Evolutionary conservation across 2,797 vertebrate species (phyloP).

Genomic region (Arrhamphus sclerolepis): DNA sequence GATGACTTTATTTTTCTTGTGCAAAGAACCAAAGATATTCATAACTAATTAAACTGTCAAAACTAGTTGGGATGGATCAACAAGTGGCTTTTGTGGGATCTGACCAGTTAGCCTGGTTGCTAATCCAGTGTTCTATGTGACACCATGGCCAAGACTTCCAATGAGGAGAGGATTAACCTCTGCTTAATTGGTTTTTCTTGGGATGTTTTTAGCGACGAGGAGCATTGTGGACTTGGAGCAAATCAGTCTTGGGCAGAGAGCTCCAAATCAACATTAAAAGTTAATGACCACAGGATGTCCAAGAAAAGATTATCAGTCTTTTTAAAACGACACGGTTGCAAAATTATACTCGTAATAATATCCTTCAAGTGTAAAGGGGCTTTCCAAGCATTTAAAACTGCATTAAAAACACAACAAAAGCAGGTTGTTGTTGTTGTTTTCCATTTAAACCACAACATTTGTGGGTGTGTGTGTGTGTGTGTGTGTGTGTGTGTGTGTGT

Average conservation of each 20-base stretch:
- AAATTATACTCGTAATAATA: too few species aligned
- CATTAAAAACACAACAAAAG: too few species aligned
- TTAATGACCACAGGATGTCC: too few species aligned
- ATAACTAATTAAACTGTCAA: neutral
- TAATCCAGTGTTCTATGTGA: slow-evolving; percentile 24
- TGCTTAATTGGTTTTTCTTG: slow-evolving; percentile 79
- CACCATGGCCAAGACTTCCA: slow-evolving; percentile 16
- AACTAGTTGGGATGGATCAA: neutral
- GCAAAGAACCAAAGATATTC: neutral
- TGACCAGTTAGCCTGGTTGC: neutral
- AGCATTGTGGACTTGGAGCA: slow-evolving; percentile 35
- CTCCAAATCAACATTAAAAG: slow-evolving; percentile 18
- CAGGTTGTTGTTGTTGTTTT: too few species aligned
- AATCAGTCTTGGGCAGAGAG: slow-evolving; percentile 42
- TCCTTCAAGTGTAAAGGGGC: too few species aligned
- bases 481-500: too few species aligned
- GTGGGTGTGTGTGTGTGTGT: too few species aligned
- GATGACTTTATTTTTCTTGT: too few species aligned
- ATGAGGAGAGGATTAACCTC: slow-evolving; percentile 64
- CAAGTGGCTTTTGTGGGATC: neutral
- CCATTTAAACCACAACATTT: too few species aligned
- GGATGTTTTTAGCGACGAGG: slow-evolving; percentile 66
- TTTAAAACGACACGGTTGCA: too few species aligned
- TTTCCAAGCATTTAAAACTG: too few species aligned
- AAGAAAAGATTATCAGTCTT: too few species aligned